Conservation (phyloP, 2,888 invertebrate species). For the Myathropa florea region DNA sequence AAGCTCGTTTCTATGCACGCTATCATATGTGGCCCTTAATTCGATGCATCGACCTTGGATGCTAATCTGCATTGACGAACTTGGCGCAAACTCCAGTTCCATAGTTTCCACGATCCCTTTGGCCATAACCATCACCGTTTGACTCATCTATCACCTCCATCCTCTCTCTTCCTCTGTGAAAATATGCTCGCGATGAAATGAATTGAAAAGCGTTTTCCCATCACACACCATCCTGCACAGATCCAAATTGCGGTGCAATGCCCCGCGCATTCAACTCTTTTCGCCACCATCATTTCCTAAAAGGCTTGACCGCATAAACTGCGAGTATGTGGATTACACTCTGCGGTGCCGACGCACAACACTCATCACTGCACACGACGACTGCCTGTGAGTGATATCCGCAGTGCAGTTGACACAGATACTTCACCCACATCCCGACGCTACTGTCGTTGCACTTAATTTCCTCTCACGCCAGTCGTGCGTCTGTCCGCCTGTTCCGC, state of each 20-base stretch:
- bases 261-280: too few relatives aligned
- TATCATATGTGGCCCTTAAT: too few relatives aligned
- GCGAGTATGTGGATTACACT: not conserved
- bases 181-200: too few relatives aligned
- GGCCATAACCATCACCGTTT: too few relatives aligned
- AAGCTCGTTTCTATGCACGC: too few relatives aligned
- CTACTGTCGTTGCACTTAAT: not conserved
- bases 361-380: not conserved
- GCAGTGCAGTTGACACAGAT: slow-evolving; percentile 20
- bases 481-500: not conserved
- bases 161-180: too few relatives aligned
- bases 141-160: too few relatives aligned
- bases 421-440: slow-evolving; percentile 17
- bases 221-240: too few relatives aligned
- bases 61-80: too few relatives aligned
- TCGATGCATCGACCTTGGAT: too few relatives aligned
- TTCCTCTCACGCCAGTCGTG: slow-evolving; percentile 4
- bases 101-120: too few relatives aligned
- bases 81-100: too few relatives aligned
- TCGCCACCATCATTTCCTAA: not conserved
- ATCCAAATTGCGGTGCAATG: not conserved
- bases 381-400: not conserved
- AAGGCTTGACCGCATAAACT: not conserved
- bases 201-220: not conserved
- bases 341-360: not conserved